Percentiles rank a stretch among this genome's conserved stretches.
These are phyloP conservation scores for Dendrocopos noguchii DNA, from an alignment of 2,113 vertebrate genomes.

Conservation along the genomic window DNA sequence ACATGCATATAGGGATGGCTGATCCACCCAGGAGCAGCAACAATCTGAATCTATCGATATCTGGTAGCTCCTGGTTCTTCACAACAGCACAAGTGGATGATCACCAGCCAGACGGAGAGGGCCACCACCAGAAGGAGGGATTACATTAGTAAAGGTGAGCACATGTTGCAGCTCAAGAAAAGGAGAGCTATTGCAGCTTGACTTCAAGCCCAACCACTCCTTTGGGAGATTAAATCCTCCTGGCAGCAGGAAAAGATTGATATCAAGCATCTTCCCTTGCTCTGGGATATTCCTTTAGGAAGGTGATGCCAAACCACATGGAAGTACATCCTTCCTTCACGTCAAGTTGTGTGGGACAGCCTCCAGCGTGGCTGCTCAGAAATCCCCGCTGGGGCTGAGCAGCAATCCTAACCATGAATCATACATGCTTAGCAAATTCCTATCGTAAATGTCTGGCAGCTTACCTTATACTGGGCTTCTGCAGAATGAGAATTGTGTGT, in stretches of 20 bases:
- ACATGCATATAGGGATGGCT: rapidly evolving
- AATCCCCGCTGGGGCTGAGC: not conserved
- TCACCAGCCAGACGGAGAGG: not conserved
- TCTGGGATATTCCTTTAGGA: not conserved
- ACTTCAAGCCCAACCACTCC: not conserved
- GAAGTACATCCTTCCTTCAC: not conserved
- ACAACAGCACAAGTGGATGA: not conserved
- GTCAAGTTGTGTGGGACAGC: not conserved
- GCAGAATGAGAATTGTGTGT: not conserved
- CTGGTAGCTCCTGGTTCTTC: not conserved
- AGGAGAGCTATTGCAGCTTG: not conserved
- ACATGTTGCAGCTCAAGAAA: rapidly evolving
- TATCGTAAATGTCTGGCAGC: not conserved
- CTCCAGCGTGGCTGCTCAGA: not conserved
- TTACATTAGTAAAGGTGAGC: not conserved
- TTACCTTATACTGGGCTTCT: not conserved
- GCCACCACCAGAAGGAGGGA: not conserved
- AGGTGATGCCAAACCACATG: not conserved
- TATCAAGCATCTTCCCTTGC: not conserved
- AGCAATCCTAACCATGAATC: not conserved
- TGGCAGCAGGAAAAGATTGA: not conserved
- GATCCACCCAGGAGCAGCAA: not conserved
- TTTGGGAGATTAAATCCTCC: not conserved
- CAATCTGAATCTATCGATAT: not conserved
- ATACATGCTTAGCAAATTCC: not conserved